Conservation (phyloP, 2,888 invertebrate species). For the Didymodactylos carnosus region DNA sequence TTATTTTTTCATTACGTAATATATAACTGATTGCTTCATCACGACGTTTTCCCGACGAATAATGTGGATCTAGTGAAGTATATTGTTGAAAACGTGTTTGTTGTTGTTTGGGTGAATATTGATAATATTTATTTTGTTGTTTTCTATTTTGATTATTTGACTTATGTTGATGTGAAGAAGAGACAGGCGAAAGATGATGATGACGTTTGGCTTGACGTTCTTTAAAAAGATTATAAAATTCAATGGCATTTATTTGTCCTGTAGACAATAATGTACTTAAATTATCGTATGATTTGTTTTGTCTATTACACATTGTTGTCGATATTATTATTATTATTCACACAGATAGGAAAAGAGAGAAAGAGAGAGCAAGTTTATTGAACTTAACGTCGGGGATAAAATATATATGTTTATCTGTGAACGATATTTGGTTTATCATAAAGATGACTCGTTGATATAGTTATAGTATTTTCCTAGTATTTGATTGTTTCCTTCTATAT, state of each 20-base stretch:
- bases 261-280: neutral
- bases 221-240: constrained; percentile 14
- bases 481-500: no score
- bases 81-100: neutral
- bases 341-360: no score
- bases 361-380: neutral
- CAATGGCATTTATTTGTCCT: constrained; percentile 14
- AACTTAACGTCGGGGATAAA: neutral
- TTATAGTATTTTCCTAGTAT: no score
- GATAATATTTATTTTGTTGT: neutral
- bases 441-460: no score
- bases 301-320: no score
- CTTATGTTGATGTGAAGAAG: neutral
- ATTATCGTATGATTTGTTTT: neutral
- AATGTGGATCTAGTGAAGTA: no score
- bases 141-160: no score
- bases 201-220: constrained; percentile 4
- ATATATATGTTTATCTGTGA: neutral
- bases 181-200: neutral
- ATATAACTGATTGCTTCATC: constrained; percentile 8
- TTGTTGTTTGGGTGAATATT: neutral
- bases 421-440: no score
- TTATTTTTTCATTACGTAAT: constrained; percentile 12
- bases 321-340: no score
- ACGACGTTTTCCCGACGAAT: neutral